Base-by-base conservation (phyloP, 2,113 vertebrate genomes). In the Chaetodon trifascialis region DNA sequence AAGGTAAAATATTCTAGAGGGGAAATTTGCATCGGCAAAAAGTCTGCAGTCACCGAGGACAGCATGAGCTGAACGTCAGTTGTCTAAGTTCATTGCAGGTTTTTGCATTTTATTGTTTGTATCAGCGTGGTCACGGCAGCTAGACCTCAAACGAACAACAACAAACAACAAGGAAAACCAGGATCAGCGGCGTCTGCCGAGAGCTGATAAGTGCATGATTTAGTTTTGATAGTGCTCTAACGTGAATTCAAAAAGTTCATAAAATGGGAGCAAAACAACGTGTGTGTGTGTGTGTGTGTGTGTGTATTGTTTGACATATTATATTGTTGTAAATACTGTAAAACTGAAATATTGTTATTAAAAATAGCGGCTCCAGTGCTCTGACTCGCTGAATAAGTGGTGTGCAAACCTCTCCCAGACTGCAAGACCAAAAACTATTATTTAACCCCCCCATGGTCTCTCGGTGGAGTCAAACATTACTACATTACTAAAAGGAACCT, bases 21-120 rank as follows among this genome's bases (percentile, higher is more conserved):
- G 36, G 72, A 79, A 68, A 83, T 83, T 85, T 85, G 36, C 65
- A 80, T 76, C 79, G 44, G 66, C 47, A 38, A 42, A 70, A 78
- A 70, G 23, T 40, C 23, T 46, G 38, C 9, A 16, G 58, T 84
- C 83, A 69, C 70, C 36, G 58, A 90, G 63, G 73, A 67, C 30
- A 67, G 30, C 1, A 11, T n/a, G 34, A 17, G 63, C 64, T 73
- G n/a, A 55, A 42, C n/a, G 68, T 76, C 30, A 59, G 7, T 38
- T 25, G 23, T 55, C 14, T 14, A 15, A 60, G 44, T 46, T 46
- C 30, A 59, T 46, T 46, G 38, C 44, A 44, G 56, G 6, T 54
- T 66, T 52, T 38, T 47, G 17, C 5, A 16, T 65, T 70, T 38
- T 40, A 46, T 34, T 72, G 23, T 72, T 72, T 19, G 14, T 38